Percentiles rank a stretch among this genome's conserved stretches.
phyloP scores from a whole-genome alignment of 2,888 invertebrate genomes.

The Yponomeuta sedellus region DNA sequence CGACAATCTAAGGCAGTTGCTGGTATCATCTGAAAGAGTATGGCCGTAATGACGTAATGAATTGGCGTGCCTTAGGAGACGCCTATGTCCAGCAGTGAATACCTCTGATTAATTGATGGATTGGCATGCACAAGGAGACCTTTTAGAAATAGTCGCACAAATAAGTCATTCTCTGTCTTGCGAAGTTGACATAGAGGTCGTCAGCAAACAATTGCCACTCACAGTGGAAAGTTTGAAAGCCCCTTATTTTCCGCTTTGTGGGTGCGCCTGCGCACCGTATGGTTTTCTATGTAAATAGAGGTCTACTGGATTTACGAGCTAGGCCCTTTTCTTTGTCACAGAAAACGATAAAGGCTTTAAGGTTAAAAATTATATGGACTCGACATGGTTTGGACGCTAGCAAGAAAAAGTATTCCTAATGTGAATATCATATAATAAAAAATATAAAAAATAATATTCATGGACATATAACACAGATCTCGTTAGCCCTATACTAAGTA shows the following conservation, averaged over 20 bases:
- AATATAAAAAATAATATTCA: too few species aligned
- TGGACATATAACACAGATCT: too few species aligned
- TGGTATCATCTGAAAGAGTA: too few species aligned
- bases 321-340: neutral
- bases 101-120: neutral
- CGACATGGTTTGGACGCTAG: neutral
- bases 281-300: conserved; percentile 3
- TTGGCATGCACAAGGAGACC: neutral
- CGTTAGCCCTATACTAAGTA: too few species aligned
- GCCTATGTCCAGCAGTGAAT: too few species aligned
- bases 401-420: too few species aligned
- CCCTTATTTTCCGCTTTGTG: neutral
- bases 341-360: neutral
- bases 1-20: too few species aligned
- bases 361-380: neutral
- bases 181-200: neutral
- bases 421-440: too few species aligned
- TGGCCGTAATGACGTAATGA: too few species aligned
- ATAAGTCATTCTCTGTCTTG: neutral
- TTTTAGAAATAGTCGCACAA: neutral
- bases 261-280: neutral
- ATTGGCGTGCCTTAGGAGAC: too few species aligned
- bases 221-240: conserved; percentile 7
- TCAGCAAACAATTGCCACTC: neutral
- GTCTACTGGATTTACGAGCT: neutral